Evolutionary conservation across 92 coral and sea anemone genomes (phyloP), one percentile per base, ranked within the genome.

Genomic region (Micromussa lordhowensis): DNA sequence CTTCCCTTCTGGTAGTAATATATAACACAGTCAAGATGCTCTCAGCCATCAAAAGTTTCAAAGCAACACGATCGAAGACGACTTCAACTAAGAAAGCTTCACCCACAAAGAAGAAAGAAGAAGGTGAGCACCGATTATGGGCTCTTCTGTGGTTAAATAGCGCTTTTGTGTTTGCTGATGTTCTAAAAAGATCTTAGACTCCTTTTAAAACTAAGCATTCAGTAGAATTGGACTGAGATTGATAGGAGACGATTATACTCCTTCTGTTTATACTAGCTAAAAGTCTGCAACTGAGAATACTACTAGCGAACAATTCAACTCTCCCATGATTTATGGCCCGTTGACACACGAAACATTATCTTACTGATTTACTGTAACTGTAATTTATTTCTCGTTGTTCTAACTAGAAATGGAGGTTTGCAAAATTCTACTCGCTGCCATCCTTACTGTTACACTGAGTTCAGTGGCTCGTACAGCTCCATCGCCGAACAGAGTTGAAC

Each of bases 1-100:
- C 78, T 82, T 82, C 86, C 86, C 40, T 28, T 82, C 19, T 18
- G 44, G 30, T 30, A 18, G 17, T 44, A 44, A 44, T 28, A 82
- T 49, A 82, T 44, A 82, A 82, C 18, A 24, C 77, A 29, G 76
- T 71, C 64, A 82, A 35, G 30, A 68, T 21, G 63, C 34, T 7
- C 22, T 64, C 64, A 29, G 5, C 40, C 24, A 32, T 71, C 76
- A 71, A 71, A 13, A 21, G 24, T 14, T 71, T 32, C 76, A 71
- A 34, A 48, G 21, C 21, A 35, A 82, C 53, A 29, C 86, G 49
- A n/a, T n/a, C n/a, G n/a, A 69, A 81, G 3, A 0, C 28, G 53
- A 48, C n/a, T 16, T 82, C 34, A 49, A 29, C 12, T 4, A 76
- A 69, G 35, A 68, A 19, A 36, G 49, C 14, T 70, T 83, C 16